Base-by-base conservation (phyloP, 2,113 vertebrate genomes). In the Odocoileus hemionus region DNA sequence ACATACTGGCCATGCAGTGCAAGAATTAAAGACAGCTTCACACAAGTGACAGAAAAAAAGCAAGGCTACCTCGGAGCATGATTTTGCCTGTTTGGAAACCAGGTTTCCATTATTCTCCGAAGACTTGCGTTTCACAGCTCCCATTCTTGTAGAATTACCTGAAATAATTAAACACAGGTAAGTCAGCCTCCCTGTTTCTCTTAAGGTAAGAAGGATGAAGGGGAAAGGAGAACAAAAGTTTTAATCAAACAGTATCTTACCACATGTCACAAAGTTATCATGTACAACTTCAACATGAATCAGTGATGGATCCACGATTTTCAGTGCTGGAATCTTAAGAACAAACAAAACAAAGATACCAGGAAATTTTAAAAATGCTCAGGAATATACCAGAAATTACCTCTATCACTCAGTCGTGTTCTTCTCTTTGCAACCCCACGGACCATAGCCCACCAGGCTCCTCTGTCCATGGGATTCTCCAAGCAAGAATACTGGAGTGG, bases 211-310 rank as follows among this genome's bases (percentile, higher is more conserved):
- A 55, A 64, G 12, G 55, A 87, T 26, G 84, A 96, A 64, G 14
- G 21, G 19, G 23, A 67, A 88, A 87, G 25, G 4, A 76, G 21
- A 92, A 54, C 33, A 88, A 80, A 36, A 14, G 50, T 25, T 96
- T 95, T 84, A 90, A 90, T 76, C 39, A 95, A 30, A 15, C 39
- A 97, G 9, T 95, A 36, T 95, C 98, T 99, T 98, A 99, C 99
- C 98, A 96, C 98, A 99, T 82, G 98, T 98, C 74, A 98, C 98
- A 91, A 98, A 97, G 84, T 98, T 99, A 96, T 98, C 98, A 60
- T 99, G 99, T 33, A 99, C 98, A 92, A 99, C 98, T 98, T 99
- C 98, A 87, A 99, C 99, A 4, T 99, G 99, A 98, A 99, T 99
- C 95, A 99, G 97, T 54, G 99, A 98, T 13, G 99, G 99, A 96